Evolutionary conservation across 2,888 invertebrate species (phyloP), one percentile per base, ranked within the genome.

Genomic region (Nomada lathburiana): DNA sequence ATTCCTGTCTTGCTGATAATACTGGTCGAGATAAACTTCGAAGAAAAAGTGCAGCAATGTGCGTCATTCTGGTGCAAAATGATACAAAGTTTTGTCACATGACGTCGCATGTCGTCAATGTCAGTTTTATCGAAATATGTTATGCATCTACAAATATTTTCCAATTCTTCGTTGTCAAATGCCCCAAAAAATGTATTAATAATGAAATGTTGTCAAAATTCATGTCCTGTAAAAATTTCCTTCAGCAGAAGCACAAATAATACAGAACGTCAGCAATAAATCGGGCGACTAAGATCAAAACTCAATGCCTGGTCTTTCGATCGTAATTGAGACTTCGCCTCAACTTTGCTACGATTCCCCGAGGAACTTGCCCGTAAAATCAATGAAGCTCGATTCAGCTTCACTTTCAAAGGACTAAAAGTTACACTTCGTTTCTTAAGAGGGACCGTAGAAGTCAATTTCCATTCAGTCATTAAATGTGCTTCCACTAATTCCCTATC

Each of bases 1-100:
- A 78, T 64, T 59, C 55, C 59, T 16, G 57, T 26, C 70, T 70
- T 53, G 36, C 53, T 69, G 70, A 70, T 47, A 77, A 70, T 53
- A 42, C 50, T 29, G 42, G 29, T 9, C 44, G 20, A 50, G 69
- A 68, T 23, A n/a, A 59, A 29, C n/a, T n/a, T n/a, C 20, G 47
- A 20, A 42, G n/a, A 3, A 20, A 18, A 11, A 42, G 26, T 7
- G 13, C 13, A 26, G 53, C 23, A 20, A 29, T 67, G 52, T 42
- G 47, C 57, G 50, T 77, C 60, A 77, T 80, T 71, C 26, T 67
- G 53, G 69, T 36, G 42, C 47, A 36, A 64, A 70, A 55, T 57
- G 53, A 59, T 26, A 60, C 60, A 29, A 76, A 65, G 42, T 65
- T 63, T 18, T 44, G 52, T 16, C 36, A 7, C 7, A 7, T n/a